Conservation (phyloP, 1,140 invertebrate species). For the Cherax quadricarinatus region DNA sequence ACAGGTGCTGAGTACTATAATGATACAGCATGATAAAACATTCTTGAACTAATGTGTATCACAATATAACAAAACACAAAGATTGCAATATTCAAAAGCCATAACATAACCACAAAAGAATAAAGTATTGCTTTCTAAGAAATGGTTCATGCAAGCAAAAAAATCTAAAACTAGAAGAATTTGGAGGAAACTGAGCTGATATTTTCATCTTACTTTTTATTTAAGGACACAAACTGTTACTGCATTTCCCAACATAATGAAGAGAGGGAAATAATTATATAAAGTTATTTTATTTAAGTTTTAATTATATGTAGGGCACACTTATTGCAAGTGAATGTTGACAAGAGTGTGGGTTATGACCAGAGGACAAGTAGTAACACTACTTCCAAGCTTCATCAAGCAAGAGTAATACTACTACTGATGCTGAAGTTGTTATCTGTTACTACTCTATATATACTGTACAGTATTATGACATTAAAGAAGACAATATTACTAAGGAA, state of each 20-base stretch:
- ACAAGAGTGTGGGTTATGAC: neutral
- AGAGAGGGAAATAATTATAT: neutral
- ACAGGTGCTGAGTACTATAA: neutral
- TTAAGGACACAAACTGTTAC: neutral
- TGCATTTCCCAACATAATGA: neutral
- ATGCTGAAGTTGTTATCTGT: neutral
- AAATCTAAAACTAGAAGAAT: neutral
- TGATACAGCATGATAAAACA: neutral
- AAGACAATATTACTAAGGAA: neutral
- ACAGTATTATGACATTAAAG: neutral
- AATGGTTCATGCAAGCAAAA: conserved; percentile 7
- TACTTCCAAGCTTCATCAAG: neutral
- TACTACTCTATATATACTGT: neutral
- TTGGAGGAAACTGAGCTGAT: neutral
- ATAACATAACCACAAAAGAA: conserved; percentile 18
- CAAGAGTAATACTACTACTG: neutral
- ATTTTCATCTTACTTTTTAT: neutral
- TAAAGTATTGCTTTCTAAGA: conserved; percentile 11
- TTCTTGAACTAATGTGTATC: neutral
- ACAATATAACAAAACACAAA: neutral
- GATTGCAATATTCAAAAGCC: conserved; percentile 15
- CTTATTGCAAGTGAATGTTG: neutral
- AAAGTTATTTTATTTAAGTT: neutral
- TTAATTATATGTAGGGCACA: neutral
- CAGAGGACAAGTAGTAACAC: neutral